Conservation (phyloP, 2,888 invertebrate species). For the Drosophila meridiana region DNA sequence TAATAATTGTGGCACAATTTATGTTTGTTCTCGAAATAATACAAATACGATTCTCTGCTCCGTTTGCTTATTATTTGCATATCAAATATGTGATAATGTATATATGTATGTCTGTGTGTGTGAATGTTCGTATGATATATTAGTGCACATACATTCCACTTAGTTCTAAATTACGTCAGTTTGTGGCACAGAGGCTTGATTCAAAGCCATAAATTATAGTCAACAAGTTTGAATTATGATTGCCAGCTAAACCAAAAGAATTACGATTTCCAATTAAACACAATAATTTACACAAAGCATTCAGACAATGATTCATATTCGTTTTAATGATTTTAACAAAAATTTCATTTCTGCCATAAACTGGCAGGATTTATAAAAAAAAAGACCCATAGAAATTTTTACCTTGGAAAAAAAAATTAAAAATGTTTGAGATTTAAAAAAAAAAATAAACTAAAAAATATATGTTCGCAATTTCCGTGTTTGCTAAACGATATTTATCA, state of each 20-base stretch:
- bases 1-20: conserved; percentile 75
- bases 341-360: not conserved
- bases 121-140: conserved; percentile 23
- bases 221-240: conserved; percentile 57
- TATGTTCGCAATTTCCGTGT: no score
- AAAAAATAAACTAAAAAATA: not conserved
- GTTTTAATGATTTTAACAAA: not conserved
- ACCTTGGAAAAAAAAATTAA: not conserved
- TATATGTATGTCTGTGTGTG: not conserved
- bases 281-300: conserved; percentile 33
- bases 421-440: not conserved
- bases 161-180: conserved; percentile 63
- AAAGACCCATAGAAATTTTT: no score
- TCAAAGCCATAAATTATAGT: conserved; percentile 57
- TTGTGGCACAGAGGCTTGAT: conserved; percentile 39
- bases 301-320: conserved; percentile 3
- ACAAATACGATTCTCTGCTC: conserved; percentile 32
- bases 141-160: conserved; percentile 35
- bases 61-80: conserved; percentile 24
- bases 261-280: conserved; percentile 34
- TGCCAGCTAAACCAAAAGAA: conserved; percentile 36
- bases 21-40: conserved; percentile 58
- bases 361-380: not conserved
- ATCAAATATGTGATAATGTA: conserved; percentile 18
- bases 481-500: no score